These are phyloP conservation scores for Odontocolon sp. DNA, from an alignment of 2,888 invertebrate genomes.

Conservation along the genomic window DNA sequence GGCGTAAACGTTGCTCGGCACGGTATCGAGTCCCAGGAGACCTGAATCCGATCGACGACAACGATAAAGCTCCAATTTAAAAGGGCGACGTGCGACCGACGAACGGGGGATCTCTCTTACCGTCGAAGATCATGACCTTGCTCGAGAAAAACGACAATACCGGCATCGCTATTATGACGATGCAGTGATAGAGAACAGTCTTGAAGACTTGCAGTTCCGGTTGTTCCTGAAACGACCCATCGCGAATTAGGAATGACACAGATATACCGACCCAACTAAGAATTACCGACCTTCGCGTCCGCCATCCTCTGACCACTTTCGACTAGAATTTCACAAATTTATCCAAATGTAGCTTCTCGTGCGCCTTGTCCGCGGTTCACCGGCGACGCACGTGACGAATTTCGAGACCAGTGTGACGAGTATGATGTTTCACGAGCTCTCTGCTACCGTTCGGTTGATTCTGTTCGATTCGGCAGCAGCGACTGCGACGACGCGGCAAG, in stretches of 20 bases:
- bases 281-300: constrained; percentile 23
- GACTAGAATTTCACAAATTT: no score
- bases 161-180: constrained; percentile 89
- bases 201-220: constrained; percentile 88
- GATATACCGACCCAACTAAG: background rate
- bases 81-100: background rate
- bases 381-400: no score
- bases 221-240: constrained; percentile 82
- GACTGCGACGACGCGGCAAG: no score
- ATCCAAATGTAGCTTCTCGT: no score
- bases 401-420: no score
- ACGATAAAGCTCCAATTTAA: background rate
- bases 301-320: background rate
- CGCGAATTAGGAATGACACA: constrained; percentile 1
- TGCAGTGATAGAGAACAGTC: constrained; percentile 89
- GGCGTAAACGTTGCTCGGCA: constrained; percentile 89
- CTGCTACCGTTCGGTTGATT: no score
- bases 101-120: constrained; percentile 79
- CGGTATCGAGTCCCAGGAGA: constrained; percentile 80
- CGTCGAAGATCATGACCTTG: constrained; percentile 88
- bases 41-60: constrained; percentile 75
- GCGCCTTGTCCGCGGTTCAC: no score
- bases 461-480: no score
- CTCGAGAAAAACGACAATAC: constrained; percentile 88
- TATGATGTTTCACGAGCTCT: no score